Conservation (phyloP, 2,113 vertebrate genomes). For the Cebidichthys violaceus region DNA sequence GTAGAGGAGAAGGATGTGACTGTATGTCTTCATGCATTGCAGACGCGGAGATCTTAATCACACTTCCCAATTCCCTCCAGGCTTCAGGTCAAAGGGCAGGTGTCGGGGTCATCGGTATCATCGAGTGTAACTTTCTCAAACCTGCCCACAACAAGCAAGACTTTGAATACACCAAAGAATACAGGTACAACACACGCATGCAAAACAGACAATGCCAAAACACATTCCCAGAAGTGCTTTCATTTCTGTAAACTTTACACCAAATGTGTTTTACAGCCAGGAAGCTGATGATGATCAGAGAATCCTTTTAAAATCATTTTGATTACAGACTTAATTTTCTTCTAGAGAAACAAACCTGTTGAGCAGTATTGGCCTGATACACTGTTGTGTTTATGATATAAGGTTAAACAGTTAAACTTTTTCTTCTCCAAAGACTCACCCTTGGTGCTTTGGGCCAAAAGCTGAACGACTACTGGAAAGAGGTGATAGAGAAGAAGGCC, state of each 20-base stretch:
- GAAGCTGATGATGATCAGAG: not conserved
- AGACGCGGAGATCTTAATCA: not conserved
- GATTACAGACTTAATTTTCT: not conserved
- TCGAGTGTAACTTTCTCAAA: conserved; percentile 89
- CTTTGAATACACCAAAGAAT: conserved; percentile 90
- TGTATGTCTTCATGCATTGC: too few species aligned
- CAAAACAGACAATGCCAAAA: not conserved
- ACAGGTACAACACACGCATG: conserved; percentile 72
- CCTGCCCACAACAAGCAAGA: conserved; percentile 89
- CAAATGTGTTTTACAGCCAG: not conserved
- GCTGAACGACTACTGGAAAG: conserved; percentile 88
- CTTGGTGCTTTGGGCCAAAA: conserved; percentile 85
- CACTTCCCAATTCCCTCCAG: conserved; percentile 60
- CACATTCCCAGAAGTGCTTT: not conserved
- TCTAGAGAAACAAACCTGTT: not conserved
- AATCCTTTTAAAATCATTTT: not conserved
- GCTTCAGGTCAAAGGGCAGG: conserved; percentile 80
- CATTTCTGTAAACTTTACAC: not conserved
- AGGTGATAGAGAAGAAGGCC: conserved; percentile 78
- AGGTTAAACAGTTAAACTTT: not conserved
- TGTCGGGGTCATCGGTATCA: conserved; percentile 86
- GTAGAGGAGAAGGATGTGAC: conserved; percentile 50
- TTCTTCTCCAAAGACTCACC: conserved; percentile 74
- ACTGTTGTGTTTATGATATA: not conserved
- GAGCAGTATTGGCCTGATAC: not conserved